A percentile compares a stretch with the other conserved stretches of the same genome.
phyloP scores from a whole-genome alignment of 2,113 vertebrate genomes.

The Microtus oregoni region DNA sequence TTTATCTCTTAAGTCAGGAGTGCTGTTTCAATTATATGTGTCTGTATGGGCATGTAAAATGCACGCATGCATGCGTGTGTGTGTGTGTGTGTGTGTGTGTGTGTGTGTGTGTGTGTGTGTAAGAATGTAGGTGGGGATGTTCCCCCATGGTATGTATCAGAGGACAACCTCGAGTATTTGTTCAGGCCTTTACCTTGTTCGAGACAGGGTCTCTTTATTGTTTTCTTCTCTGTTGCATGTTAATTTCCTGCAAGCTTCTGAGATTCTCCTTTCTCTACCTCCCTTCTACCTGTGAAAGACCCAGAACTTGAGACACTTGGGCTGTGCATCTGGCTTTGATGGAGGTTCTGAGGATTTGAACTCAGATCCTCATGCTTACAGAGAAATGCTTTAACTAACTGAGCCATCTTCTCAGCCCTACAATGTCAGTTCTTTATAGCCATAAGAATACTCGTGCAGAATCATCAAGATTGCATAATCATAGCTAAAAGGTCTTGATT shows the following conservation, averaged over 20 bases:
- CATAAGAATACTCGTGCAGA: neutral
- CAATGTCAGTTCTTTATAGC: too few relatives aligned
- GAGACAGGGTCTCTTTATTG: neutral
- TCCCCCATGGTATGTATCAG: neutral
- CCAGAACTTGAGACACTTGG: neutral
- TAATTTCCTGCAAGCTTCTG: neutral
- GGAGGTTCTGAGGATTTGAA: neutral
- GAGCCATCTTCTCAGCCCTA: neutral
- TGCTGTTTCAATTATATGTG: too few relatives aligned
- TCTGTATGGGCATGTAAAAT: too few relatives aligned
- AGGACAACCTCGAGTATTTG: neutral
- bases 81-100: too few relatives aligned
- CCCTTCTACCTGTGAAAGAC: neutral
- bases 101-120: neutral
- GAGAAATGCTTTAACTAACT: neutral
- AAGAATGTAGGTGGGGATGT: neutral
- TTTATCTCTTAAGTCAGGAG: neutral
- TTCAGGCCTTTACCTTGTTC: neutral
- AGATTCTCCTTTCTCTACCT: neutral
- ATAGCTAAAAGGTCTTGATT: neutral
- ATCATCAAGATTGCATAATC: neutral
- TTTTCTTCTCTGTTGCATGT: neutral
- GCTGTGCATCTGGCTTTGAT: neutral
- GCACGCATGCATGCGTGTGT: rapidly evolving
- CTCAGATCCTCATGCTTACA: neutral